Evolutionary conservation across 1,140 invertebrate genomes (phyloP).

Genomic region (Trinorchestia longiramus): DNA sequence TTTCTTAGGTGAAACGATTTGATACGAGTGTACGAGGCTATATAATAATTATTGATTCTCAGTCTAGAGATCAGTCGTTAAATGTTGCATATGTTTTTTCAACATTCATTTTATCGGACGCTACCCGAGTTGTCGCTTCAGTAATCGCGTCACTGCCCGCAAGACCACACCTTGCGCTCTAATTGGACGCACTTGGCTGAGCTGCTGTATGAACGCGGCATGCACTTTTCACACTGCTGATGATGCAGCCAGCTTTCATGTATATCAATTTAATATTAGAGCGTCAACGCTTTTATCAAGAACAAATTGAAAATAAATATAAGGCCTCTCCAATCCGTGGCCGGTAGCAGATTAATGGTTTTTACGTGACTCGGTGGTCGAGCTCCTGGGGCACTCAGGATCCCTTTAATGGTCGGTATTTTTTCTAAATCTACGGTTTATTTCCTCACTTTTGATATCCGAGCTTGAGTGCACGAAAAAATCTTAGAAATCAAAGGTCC

Average conservation of each 20-base stretch:
- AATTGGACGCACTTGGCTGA: background rate
- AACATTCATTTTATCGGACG: background rate
- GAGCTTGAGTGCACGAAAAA: background rate
- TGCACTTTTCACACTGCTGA: background rate
- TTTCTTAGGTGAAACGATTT: no score
- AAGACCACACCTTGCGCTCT: background rate
- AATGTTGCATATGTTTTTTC: no score
- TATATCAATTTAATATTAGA: constrained; percentile 38
- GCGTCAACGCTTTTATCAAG: background rate
- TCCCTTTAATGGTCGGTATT: background rate
- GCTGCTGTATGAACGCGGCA: background rate
- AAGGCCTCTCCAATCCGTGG: constrained; percentile 48
- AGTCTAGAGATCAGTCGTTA: background rate
- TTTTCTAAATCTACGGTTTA: background rate
- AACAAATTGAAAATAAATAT: background rate
- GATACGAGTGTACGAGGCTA: no score
- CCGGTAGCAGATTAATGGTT: background rate
- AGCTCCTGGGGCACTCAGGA: background rate
- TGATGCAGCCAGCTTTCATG: background rate
- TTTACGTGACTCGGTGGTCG: background rate
- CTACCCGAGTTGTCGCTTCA: background rate
- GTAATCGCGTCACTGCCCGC: background rate
- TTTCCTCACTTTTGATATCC: background rate
- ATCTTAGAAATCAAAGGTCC: background rate
- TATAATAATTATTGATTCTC: background rate